A percentile compares a stretch with the other conserved stretches of the same genome.
These are phyloP conservation scores for Deilephila porcellus DNA, from an alignment of 2,888 invertebrate genomes.

Conservation along the genomic window DNA sequence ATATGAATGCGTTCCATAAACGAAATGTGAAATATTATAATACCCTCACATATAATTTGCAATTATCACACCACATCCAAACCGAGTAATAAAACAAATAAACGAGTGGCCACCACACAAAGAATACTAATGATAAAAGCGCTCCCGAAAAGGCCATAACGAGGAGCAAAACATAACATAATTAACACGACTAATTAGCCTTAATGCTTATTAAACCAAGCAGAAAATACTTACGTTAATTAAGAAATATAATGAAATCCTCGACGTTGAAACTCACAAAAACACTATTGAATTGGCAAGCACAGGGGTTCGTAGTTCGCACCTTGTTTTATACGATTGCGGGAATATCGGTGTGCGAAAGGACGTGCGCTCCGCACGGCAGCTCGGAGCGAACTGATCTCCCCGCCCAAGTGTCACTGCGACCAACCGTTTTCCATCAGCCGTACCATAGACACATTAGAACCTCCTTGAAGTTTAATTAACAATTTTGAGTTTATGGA, in stretches of 20 bases:
- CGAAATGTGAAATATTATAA: background rate
- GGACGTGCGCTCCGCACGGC: slow-evolving; percentile 17
- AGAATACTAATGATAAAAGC: slow-evolving; percentile 19
- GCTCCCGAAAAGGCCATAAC: slow-evolving; percentile 1
- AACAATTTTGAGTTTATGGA: slow-evolving; percentile 44
- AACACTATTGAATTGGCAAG: slow-evolving; percentile 7
- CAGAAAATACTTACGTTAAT: slow-evolving; percentile 14
- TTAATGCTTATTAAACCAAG: background rate
- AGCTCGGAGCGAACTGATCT: slow-evolving; percentile 26
- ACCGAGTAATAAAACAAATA: background rate
- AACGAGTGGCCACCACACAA: background rate
- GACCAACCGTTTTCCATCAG: slow-evolving; percentile 40
- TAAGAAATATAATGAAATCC: slow-evolving; percentile 13
- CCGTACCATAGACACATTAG: slow-evolving; percentile 48
- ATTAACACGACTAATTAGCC: slow-evolving; percentile 1
- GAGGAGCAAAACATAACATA: background rate
- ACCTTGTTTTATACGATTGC: slow-evolving; percentile 17
- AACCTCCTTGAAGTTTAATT: slow-evolving; percentile 50
- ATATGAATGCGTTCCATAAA: background rate
- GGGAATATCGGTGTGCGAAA: background rate
- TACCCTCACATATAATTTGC: background rate
- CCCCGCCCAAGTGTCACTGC: slow-evolving; percentile 15
- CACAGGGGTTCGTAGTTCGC: slow-evolving; percentile 20
- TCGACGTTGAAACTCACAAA: slow-evolving; percentile 9
- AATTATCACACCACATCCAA: background rate